A percentile compares a stretch with the other conserved stretches of the same genome.
Conservation (phyloP, 2,888 invertebrate genomes). For the Doris montereyensis region DNA sequence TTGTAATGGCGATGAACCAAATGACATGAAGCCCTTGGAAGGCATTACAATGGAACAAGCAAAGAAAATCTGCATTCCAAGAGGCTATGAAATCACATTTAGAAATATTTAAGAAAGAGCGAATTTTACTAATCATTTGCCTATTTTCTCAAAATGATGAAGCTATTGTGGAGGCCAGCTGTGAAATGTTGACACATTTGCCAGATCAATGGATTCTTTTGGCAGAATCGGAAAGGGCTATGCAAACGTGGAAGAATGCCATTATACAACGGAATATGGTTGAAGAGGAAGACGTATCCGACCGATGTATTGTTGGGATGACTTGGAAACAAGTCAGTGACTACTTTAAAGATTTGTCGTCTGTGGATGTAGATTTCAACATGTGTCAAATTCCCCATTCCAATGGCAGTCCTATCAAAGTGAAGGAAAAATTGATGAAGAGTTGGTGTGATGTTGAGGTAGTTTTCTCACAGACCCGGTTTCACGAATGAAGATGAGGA, state of each 20-base stretch:
- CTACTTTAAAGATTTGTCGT: conserved; percentile 30
- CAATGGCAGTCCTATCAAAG: conserved; percentile 46
- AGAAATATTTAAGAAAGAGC: conserved; percentile 46
- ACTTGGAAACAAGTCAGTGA: conserved; percentile 54
- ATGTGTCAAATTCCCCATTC: conserved; percentile 51
- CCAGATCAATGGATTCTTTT: conserved; percentile 53
- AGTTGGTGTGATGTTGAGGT: conserved; percentile 53
- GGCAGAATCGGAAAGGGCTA: conserved; percentile 44
- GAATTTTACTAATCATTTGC: conserved; percentile 50
- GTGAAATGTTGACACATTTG: conserved; percentile 50
- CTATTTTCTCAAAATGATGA: conserved; percentile 52
- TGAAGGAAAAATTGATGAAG: conserved; percentile 51
- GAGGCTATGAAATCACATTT: conserved; percentile 49
- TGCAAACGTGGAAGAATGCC: conserved; percentile 44
- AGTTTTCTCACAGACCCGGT: conserved; percentile 45
- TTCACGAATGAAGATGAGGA: conserved; percentile 27
- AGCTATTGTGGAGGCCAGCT: conserved; percentile 50
- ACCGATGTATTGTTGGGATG: conserved; percentile 52
- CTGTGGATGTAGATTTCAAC: too few relatives aligned
- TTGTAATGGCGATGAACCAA: conserved; percentile 55
- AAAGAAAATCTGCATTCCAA: conserved; percentile 50
- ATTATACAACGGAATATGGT: conserved; percentile 46
- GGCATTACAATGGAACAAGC: conserved; percentile 49
- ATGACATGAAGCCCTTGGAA: conserved; percentile 36
- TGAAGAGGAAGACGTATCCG: conserved; percentile 42